These are phyloP conservation scores for Gari tellinella DNA, from an alignment of 2,888 invertebrate genomes.

Conservation along the genomic window DNA sequence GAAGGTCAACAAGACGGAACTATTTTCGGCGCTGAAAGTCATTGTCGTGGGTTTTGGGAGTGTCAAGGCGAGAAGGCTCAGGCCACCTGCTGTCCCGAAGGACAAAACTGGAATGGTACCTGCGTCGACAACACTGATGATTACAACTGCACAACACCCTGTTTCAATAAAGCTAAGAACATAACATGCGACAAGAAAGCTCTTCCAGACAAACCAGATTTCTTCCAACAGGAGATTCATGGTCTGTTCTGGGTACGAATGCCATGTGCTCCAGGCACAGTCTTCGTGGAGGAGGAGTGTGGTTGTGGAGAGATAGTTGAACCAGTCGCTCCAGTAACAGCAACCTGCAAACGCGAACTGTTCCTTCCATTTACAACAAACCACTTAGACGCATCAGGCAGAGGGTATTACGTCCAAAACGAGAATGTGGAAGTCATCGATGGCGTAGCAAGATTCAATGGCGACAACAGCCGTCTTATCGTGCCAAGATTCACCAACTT, in stretches of 20 bases:
- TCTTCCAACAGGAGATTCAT: no score
- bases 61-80: constrained; percentile 59
- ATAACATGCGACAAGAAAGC: no score
- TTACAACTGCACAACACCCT: no score
- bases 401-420: constrained; percentile 46
- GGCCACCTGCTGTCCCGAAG: constrained; percentile 64
- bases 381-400: constrained; percentile 63
- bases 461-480: constrained; percentile 63
- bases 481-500: constrained; percentile 73
- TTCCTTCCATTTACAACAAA: constrained; percentile 60
- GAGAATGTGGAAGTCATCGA: constrained; percentile 64
- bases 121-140: no score
- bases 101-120: constrained; percentile 54
- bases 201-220: no score
- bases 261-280: constrained; percentile 70
- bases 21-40: constrained; percentile 33
- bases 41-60: constrained; percentile 69
- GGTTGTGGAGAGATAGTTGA: constrained; percentile 1
- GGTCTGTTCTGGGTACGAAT: constrained; percentile 7
- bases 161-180: no score
- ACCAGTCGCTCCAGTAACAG: neutral
- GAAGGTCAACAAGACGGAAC: constrained; percentile 6
- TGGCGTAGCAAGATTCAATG: constrained; percentile 71
- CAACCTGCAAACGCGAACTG: constrained; percentile 27
- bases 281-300: constrained; percentile 22